Base-by-base conservation (phyloP, 1,140 invertebrate genomes). In the Acromyrmex charruanus region DNA sequence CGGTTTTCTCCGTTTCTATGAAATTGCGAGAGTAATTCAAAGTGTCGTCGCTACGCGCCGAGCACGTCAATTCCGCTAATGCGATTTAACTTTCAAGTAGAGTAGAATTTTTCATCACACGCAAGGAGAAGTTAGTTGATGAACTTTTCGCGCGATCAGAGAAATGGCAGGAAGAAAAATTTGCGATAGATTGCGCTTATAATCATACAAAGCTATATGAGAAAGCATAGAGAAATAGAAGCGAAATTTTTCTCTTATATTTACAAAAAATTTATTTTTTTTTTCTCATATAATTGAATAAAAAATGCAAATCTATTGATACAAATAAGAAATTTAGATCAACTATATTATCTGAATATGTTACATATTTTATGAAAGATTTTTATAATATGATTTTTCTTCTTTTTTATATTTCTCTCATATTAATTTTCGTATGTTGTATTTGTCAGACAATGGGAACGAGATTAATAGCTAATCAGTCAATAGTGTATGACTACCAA, bases 21-120 rank as follows among this genome's bases (percentile, higher is more conserved):
- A 82, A 39, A 74, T 82, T 74, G 53, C 68, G 39, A 7, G 21
- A 74, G 35, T 39, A 39, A 9, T 49, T 74, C 80, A 82, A 82
- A 82, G 80, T 25, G 55, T 44, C 53, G 66, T 35, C 79, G n/a
- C 12, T 49, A 12, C 10, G 21, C 51, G 12, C 2, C 49, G 74
- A 63, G 14, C 16, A 55, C 35, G 66, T 35, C 12, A 53, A 21
- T 25, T 61, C 53, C 39, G 28, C 69, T 74, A 75, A 75, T 75
- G 69, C 69, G 58, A 74, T 75, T 84, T 75, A 61, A 84, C 69
- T 75, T 84, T 21, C 69, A 61, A 84, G 69, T 75, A 49, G 31
- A 58, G 18, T 44, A 58, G 69, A 84, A 75, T 84, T 74, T 84
- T 84, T 84, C 63, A 61, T 63, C 25, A 49, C 55, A 49, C 58